Conservation (phyloP, 2,797 vertebrate species). For the Clarias pachynema region DNA sequence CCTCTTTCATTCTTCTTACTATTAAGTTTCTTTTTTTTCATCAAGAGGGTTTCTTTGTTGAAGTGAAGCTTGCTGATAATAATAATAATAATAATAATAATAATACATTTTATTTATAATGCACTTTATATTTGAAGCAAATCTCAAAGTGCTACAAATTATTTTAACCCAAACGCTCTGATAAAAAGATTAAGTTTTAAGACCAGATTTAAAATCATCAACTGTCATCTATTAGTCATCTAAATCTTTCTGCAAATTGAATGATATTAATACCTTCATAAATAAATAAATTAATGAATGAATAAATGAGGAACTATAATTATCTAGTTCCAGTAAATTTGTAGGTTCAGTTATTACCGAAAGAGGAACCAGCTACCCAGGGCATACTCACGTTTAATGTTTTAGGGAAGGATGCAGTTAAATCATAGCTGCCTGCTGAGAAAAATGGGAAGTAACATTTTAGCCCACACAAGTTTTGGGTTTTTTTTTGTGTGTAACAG, state of each 20-base stretch:
- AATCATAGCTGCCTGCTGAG: conserved; percentile 65
- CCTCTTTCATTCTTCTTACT: neutral
- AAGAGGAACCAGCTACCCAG: conserved; percentile 38
- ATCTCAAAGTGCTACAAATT: no score
- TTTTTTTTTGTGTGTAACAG: conserved; percentile 50
- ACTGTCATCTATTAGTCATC: no score
- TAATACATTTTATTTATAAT: no score
- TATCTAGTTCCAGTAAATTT: neutral
- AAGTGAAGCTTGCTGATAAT: no score
- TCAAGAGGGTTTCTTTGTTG: no score
- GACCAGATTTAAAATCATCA: no score
- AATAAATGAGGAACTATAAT: neutral
- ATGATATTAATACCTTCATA: neutral
- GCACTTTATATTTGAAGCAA: no score
- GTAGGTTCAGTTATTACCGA: conserved; percentile 64
- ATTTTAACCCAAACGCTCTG: no score
- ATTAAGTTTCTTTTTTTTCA: neutral
- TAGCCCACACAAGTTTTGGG: conserved; percentile 70
- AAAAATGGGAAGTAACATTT: conserved; percentile 45
- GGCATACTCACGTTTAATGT: conserved; percentile 57
- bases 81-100: no score
- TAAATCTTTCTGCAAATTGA: no score
- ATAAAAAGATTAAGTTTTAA: no score
- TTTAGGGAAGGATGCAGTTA: conserved; percentile 65
- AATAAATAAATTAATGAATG: neutral